These are phyloP conservation scores for Porites rus DNA, from an alignment of 92 coral and sea anemone genomes.

Conservation along the genomic window DNA sequence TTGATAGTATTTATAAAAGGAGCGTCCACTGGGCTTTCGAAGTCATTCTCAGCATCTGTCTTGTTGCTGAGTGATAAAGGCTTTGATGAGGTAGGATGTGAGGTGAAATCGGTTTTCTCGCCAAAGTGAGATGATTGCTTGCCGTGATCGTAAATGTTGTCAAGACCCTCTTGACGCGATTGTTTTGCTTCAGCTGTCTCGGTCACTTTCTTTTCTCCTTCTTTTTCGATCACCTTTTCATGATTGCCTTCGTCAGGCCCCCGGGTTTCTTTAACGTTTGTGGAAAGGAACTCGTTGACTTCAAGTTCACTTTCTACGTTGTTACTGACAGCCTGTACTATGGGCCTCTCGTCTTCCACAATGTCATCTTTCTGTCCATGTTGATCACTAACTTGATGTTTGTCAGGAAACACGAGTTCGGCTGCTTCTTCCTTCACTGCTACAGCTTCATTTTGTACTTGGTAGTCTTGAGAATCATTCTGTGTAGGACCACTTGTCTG, in stretches of 20 bases:
- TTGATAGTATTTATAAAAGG: constrained; percentile 8
- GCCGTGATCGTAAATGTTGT: too few species aligned
- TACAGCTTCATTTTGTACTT: background rate
- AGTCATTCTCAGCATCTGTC: background rate
- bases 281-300: constrained; percentile 17
- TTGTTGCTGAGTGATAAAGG: background rate
- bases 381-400: background rate
- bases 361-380: background rate
- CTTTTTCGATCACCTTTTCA: background rate
- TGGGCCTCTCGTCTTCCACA: background rate
- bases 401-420: constrained; percentile 2
- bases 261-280: background rate
- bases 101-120: background rate
- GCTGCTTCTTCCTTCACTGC: constrained; percentile 8
- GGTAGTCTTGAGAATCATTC: background rate
- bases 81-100: constrained; percentile 18
- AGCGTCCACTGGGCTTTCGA: background rate
- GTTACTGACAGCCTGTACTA: background rate
- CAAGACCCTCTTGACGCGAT: background rate
- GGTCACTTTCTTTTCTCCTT: too few species aligned
- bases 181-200: background rate
- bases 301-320: background rate
- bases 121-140: constrained; percentile 7
- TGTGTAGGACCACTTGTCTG: background rate
- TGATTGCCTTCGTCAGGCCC: background rate